A percentile compares a stretch with the other conserved stretches of the same genome.
phyloP scores from a whole-genome alignment of 2,888 invertebrate species.

The Tenthredo livida region DNA sequence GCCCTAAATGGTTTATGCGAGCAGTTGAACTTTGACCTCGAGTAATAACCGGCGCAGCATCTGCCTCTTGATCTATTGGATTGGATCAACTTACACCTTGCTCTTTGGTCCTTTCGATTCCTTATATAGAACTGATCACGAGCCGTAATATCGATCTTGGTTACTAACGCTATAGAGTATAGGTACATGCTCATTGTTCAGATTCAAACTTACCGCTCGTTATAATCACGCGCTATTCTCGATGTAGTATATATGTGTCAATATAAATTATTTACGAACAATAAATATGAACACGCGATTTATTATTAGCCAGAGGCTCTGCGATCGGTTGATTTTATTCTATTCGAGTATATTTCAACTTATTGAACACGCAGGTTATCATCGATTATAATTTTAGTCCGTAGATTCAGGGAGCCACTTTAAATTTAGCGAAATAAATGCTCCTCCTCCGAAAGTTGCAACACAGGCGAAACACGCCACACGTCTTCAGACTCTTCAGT shows the following conservation, averaged over 20 bases:
- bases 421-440: neutral
- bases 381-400: neutral
- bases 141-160: neutral
- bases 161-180: neutral
- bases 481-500: neutral
- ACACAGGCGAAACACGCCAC: neutral
- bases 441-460: neutral
- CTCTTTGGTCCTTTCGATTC: conserved; percentile 47
- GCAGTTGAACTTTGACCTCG: conserved; percentile 74
- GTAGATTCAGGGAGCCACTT: neutral
- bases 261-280: neutral
- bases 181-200: neutral
- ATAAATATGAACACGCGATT: neutral
- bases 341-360: neutral
- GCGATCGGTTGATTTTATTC: neutral
- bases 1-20: conserved; percentile 77
- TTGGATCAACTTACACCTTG: conserved; percentile 74
- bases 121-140: conserved; percentile 38
- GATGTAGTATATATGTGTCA: neutral
- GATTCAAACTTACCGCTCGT: neutral
- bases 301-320: neutral
- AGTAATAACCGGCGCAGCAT: conserved; percentile 75
- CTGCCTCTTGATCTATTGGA: conserved; percentile 74
- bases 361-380: neutral
- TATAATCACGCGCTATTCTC: neutral